A percentile compares a stretch with the other conserved stretches of the same genome.
Evolutionary conservation across 2,888 invertebrate genomes (phyloP).

Genomic region (Gonocerus acuteangulatus): DNA sequence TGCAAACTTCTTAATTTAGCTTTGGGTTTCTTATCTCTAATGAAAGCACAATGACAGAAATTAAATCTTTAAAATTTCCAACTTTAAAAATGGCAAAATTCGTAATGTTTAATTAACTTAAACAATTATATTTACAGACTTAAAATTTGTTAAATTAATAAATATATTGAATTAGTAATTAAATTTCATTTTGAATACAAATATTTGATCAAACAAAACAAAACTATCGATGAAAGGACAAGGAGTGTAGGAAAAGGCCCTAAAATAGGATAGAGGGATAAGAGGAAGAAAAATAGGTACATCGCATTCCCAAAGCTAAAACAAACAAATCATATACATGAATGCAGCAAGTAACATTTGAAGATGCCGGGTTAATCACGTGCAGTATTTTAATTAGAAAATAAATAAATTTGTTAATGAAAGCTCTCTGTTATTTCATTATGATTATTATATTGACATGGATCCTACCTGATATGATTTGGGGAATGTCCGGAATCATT

Average conservation of each 20-base stretch:
- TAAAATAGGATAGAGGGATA: conserved; percentile 30
- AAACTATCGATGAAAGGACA: conserved; percentile 26
- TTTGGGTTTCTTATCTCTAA: too few relatives aligned
- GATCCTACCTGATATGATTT: conserved; percentile 3
- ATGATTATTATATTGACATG: too few relatives aligned
- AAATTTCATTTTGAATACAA: not conserved
- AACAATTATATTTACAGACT: too few relatives aligned
- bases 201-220: conserved; percentile 23
- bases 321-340: conserved; percentile 19
- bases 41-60: too few relatives aligned
- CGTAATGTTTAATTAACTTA: too few relatives aligned
- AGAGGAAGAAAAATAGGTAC: conserved; percentile 29
- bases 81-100: too few relatives aligned
- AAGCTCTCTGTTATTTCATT: too few relatives aligned
- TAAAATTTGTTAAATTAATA: too few relatives aligned
- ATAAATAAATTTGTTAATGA: too few relatives aligned
- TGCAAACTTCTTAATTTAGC: too few relatives aligned
- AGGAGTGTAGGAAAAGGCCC: conserved; percentile 27
- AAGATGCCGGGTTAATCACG: not conserved
- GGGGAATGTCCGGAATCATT: not conserved
- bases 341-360: conserved; percentile 6
- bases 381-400: too few relatives aligned
- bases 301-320: conserved; percentile 32
- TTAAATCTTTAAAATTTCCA: too few relatives aligned
- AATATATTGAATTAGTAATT: not conserved